A percentile compares a stretch with the other conserved stretches of the same genome.
These are phyloP conservation scores for Vombatus ursinus DNA, from an alignment of 2,113 vertebrate genomes.

Conservation along the genomic window DNA sequence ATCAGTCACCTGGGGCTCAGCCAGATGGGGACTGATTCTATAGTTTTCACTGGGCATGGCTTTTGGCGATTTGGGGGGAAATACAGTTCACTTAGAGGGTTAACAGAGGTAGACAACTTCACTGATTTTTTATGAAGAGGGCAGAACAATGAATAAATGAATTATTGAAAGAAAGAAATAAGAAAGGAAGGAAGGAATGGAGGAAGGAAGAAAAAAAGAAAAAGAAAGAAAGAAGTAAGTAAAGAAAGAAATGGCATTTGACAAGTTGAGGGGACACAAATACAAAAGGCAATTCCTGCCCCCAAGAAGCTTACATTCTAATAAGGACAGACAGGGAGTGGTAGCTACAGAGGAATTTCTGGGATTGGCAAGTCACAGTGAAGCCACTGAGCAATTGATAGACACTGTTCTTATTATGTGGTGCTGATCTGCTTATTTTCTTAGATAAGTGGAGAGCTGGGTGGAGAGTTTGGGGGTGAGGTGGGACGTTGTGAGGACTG, in stretches of 20 bases:
- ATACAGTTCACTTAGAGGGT: constrained; percentile 19
- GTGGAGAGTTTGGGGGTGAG: neutral
- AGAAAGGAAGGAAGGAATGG: neutral
- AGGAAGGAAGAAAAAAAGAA: neutral
- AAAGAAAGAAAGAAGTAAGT: neutral
- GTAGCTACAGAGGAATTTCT: neutral
- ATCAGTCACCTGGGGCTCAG: neutral
- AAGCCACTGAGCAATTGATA: neutral
- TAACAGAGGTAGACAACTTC: neutral
- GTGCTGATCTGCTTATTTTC: too few relatives aligned
- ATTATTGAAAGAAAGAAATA: neutral
- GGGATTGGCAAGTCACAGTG: neutral
- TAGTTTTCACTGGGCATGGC: constrained; percentile 45
- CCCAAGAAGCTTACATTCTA: neutral
- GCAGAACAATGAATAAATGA: neutral
- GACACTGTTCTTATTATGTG: neutral
- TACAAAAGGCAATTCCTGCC: neutral
- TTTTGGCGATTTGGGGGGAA: constrained; percentile 23
- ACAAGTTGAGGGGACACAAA: neutral
- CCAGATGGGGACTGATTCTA: neutral
- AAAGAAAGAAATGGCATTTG: neutral
- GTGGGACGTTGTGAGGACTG: neutral
- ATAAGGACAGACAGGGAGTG: neutral
- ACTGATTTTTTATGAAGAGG: constrained; percentile 37
- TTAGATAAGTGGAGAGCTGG: neutral